A percentile compares a stretch with the other conserved stretches of the same genome.
Evolutionary conservation across 2,113 vertebrate species (phyloP).

Genomic region (Furnarius figulus): DNA sequence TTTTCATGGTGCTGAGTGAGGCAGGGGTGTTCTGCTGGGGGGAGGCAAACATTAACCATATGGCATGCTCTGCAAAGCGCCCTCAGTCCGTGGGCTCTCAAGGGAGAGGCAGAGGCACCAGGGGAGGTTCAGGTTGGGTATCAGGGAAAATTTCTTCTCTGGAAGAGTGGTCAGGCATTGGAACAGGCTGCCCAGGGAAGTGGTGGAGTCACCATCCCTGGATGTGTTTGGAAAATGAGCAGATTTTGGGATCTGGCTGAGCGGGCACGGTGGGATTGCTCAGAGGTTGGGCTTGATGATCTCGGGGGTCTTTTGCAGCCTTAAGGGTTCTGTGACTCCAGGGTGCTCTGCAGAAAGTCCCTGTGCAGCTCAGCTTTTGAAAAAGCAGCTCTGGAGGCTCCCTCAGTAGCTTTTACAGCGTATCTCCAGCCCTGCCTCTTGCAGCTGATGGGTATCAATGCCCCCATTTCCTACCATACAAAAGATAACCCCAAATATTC

Average conservation of each 20-base stretch:
- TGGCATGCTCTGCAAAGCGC: background rate
- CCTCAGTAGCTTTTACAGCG: background rate
- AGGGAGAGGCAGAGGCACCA: background rate
- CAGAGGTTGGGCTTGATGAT: accelerated
- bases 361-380: background rate
- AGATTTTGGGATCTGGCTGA: accelerated
- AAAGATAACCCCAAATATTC: slow-evolving; percentile 31
- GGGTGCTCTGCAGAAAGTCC: background rate
- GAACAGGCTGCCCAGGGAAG: background rate
- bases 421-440: background rate
- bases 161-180: background rate
- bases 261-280: background rate
- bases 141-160: background rate
- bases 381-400: background rate
- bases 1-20: background rate
- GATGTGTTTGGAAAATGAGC: background rate
- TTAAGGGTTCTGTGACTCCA: background rate
- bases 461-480: background rate
- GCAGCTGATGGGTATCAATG: background rate
- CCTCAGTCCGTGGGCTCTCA: accelerated
- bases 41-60: background rate
- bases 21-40: background rate
- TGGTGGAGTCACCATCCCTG: background rate
- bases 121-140: background rate
- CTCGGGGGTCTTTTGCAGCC: background rate